Base-by-base conservation (phyloP, 2,797 vertebrate species). In the Coreius guichenoti region DNA sequence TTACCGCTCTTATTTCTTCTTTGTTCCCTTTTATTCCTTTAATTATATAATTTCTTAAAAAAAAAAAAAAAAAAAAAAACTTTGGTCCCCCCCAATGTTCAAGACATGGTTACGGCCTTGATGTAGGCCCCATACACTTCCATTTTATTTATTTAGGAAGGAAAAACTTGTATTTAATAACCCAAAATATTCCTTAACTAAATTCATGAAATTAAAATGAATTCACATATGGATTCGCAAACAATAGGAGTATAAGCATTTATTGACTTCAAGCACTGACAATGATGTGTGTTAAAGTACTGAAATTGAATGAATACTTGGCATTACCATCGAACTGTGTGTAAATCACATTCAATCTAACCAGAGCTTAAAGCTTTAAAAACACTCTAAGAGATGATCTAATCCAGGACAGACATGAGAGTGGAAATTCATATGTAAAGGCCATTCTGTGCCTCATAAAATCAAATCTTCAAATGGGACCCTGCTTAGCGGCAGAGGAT, bases 401-500 rank as follows among this genome's bases (percentile, higher is more conserved):
- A 85, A 85, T 85, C 83, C 76, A 79, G 14, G 54, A 80, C n/a
- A 45, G 65, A 78, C 65, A 78, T 31, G 65, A 79, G 76, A 68
- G 83, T 31, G 43, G 26, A 80, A 85, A 85, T 80, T 80, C 75
- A 80, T 36, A 72, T 72, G 67, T 79, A 72, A 80, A 80, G 36
- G 83, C 51, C 73, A 29, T 72, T 80, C 83, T 85, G 83, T 72
- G 39, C 56, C 65, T 82, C 29, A 81, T 86, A 81, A 85, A 74
- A 65, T 63, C 73, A 81, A 86, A 83, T 81, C 79, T 86, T 86
- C 77, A 73, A 84, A 84, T 67, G 80, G 80, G 79, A 69, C 45
- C 4, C 58, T 69, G 56, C 54, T 79, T 70, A 83, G 58, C 77
- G 11, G 61, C 58, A 78, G 74, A 19, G 69, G 26, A 69, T 56